phyloP scores from a whole-genome alignment of 2,797 vertebrate genomes.

The Pipistrellus nathusii region DNA sequence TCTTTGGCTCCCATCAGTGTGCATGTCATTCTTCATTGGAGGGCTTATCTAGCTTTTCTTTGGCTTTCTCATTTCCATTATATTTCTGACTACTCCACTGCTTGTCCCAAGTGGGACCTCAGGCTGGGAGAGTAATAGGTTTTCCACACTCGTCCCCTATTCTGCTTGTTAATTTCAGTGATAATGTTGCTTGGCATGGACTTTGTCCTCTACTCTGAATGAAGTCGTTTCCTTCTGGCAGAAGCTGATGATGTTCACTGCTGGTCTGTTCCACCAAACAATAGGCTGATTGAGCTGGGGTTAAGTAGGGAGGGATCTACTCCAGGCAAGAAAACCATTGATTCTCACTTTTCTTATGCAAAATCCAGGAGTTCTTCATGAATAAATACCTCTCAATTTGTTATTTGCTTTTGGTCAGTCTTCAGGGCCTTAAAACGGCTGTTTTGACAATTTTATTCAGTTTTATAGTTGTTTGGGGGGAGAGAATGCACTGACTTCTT shows the following conservation, averaged over 20 bases:
- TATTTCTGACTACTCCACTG: neutral
- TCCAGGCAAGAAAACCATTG: neutral
- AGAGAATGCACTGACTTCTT: neutral
- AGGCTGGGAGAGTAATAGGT: neutral
- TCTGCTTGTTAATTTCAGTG: neutral
- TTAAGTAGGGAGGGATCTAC: neutral
- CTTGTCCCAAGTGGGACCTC: neutral
- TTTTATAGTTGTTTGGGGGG: slow-evolving; percentile 27
- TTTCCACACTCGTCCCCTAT: neutral
- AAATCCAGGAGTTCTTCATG: neutral
- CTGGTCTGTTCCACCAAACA: neutral
- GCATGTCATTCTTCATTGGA: neutral
- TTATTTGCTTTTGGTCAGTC: neutral
- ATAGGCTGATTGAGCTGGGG: neutral
- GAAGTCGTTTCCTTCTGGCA: neutral
- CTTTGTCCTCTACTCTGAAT: neutral
- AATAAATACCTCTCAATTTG: neutral
- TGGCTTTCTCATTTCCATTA: slow-evolving; percentile 43
- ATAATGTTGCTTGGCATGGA: neutral
- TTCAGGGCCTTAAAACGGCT: neutral
- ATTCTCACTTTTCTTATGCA: neutral
- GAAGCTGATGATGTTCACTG: neutral
- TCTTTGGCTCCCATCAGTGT: neutral
- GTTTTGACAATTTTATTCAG: slow-evolving; percentile 11
- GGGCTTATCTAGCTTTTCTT: neutral